A percentile compares a stretch with the other conserved stretches of the same genome.
Conservation (phyloP, 2,797 vertebrate species). For the Emydoidea blandingii region DNA sequence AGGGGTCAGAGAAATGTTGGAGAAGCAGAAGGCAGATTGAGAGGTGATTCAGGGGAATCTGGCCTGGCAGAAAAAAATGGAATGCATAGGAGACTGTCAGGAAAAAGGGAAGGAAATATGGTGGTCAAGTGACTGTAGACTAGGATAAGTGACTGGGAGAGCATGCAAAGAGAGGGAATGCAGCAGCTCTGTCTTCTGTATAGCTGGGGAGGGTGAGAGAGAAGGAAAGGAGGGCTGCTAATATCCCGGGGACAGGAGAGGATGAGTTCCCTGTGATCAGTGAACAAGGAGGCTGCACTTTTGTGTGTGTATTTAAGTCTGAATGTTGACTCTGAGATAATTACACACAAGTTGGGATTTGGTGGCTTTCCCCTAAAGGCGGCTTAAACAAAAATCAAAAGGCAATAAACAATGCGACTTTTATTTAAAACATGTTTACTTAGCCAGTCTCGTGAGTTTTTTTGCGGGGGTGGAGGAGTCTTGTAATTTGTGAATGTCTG, state of each 20-base stretch:
- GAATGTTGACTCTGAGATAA: no score
- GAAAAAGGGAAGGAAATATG: no score
- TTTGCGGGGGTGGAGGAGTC: neutral
- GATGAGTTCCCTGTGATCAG: neutral
- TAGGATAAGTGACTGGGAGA: neutral
- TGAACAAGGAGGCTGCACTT: no score
- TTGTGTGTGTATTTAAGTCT: no score
- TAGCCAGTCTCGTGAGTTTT: neutral
- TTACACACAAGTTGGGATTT: neutral
- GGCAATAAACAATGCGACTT: neutral
- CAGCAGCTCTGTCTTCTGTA: neutral
- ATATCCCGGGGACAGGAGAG: neutral
- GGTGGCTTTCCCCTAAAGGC: neutral
- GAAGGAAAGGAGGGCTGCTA: neutral
- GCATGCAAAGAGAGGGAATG: neutral
- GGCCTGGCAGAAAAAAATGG: no score
- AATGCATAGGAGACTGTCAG: no score
- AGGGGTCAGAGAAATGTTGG: neutral
- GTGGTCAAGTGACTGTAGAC: neutral
- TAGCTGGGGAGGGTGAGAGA: neutral
- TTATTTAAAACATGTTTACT: no score
- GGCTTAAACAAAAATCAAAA: neutral
- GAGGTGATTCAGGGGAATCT: neutral
- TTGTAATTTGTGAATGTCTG: neutral
- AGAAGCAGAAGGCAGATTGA: neutral